Percentiles rank a stretch among this genome's conserved stretches.
These are phyloP conservation scores for Chrysemys picta DNA, from an alignment of 2,113 vertebrate genomes.

Conservation along the genomic window DNA sequence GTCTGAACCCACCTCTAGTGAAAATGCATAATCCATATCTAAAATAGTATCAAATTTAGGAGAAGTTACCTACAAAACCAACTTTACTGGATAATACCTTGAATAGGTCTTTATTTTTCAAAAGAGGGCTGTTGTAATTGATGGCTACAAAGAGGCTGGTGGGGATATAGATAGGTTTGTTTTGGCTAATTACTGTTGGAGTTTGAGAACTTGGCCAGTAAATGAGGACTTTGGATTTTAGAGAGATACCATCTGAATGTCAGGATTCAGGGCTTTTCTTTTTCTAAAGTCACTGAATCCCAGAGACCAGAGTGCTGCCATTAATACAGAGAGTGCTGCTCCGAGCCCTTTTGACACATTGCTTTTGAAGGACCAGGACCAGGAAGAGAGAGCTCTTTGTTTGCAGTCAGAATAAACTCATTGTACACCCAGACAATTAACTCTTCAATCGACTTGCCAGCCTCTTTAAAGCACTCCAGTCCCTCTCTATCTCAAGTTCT, in stretches of 20 bases:
- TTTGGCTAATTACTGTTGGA: constrained; percentile 42
- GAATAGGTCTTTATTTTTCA: constrained; percentile 10
- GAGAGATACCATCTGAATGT: constrained; percentile 53
- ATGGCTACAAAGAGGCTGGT: constrained; percentile 5
- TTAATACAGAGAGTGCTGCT: constrained; percentile 73
- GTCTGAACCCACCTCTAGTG: not conserved
- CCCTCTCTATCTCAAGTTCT: constrained; percentile 75
- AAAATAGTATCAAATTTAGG: not conserved
- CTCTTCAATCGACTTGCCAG: constrained; percentile 83
- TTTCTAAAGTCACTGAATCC: constrained; percentile 59
- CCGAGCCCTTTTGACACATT: constrained; percentile 77
- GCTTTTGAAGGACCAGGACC: constrained; percentile 80
- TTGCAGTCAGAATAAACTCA: constrained; percentile 85
- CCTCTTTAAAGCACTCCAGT: constrained; percentile 75
- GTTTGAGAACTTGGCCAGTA: constrained; percentile 36
- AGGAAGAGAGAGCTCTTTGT: constrained; percentile 86
- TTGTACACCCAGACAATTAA: constrained; percentile 89
- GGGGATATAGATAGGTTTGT: constrained; percentile 12
- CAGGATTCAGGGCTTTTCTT: not conserved
- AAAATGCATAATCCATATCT: not conserved
- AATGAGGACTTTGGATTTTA: constrained; percentile 23
- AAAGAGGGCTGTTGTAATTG: not conserved
- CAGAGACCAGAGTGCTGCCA: constrained; percentile 66
- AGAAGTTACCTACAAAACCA: not conserved
- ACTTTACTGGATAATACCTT: not conserved